Percentiles rank a stretch among this genome's conserved stretches.
Evolutionary conservation across 2,888 invertebrate species (phyloP).

Genomic region (Acronicta psi): DNA sequence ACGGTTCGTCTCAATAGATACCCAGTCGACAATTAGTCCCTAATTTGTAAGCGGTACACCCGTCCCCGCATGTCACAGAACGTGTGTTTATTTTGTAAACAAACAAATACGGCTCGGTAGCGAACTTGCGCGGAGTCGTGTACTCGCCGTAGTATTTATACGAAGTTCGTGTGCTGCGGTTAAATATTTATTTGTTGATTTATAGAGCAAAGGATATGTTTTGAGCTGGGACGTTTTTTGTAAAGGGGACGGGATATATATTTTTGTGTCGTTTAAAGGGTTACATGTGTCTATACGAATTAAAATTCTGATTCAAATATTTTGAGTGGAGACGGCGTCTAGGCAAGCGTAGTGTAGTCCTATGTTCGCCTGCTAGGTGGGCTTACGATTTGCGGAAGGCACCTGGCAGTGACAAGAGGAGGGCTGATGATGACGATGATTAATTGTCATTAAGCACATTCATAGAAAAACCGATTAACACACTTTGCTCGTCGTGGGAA

Average conservation of each 20-base stretch:
- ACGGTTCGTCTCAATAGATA: slow-evolving; percentile 51
- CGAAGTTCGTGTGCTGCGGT: slow-evolving; percentile 25
- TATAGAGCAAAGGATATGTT: slow-evolving; percentile 30
- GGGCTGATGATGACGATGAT: too few relatives aligned
- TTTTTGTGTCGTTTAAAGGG: too few relatives aligned
- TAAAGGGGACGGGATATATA: not conserved
- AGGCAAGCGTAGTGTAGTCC: too few relatives aligned
- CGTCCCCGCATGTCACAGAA: slow-evolving; percentile 50
- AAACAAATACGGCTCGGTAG: slow-evolving; percentile 52
- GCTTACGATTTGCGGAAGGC: too few relatives aligned
- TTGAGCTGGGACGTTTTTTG: slow-evolving; percentile 15
- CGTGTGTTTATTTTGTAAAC: slow-evolving; percentile 65
- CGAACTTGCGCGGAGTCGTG: slow-evolving; percentile 50
- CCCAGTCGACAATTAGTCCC: slow-evolving; percentile 61
- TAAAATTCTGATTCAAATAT: too few relatives aligned
- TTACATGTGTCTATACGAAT: too few relatives aligned
- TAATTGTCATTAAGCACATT: too few relatives aligned
- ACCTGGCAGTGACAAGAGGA: too few relatives aligned
- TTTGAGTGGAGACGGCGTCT: too few relatives aligned
- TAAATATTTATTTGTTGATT: slow-evolving; percentile 48
- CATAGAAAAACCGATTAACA: too few relatives aligned
- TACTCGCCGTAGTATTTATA: slow-evolving; percentile 36
- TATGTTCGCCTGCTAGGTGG: too few relatives aligned
- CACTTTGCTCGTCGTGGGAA: too few relatives aligned
- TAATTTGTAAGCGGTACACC: slow-evolving; percentile 67